Evolutionary conservation across 2,888 invertebrate species (phyloP), one percentile per base, ranked within the genome.

Genomic region (Heliconius ismenius): DNA sequence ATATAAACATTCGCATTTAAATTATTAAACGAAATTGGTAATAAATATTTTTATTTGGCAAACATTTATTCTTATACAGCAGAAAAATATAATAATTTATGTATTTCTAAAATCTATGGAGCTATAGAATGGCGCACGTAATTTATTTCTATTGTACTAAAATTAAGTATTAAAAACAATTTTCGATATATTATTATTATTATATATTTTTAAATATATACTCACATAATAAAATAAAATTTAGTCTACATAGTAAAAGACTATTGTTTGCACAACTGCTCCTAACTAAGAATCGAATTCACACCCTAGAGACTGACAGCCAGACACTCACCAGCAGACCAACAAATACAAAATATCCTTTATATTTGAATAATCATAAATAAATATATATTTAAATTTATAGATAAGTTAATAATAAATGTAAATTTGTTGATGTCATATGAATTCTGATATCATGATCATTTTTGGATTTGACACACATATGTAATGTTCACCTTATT

Each of bases 371-470:
- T 65, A 65, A 65, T 65, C 36, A 65, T 65, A 65, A 36, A 36
- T 36, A 65, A 65, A 36, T 65, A 65, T 65, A n/a, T 65, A 65
- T 65, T 36, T 36, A 65, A 36, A 39, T 67, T 67, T 1, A 15
- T 32, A 67, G 39, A 26, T 39, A 21, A 36, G 24, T 36, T 7
- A 24, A 62, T 72, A 60, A 64, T 15, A 70, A 21, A 49, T 70
- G 70, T 58, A 32, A 70, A 58, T 49, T 7, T 26, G 28, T 70
- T 70, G 54, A 70, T 54, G 54, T 54, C 43, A 70, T 54, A 49
- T 24, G 36, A 24, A 67, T 39, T 67, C 65, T 67, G 65, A 67
- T 67, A 36, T 67, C 65, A 67, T 67, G 65, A 67, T 67, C 24
- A 24, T 39, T 36, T 39, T 24, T 67, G 39, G 13, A 36, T 21